These are phyloP conservation scores for Cheiracanthium punctorium DNA, from an alignment of 2,888 invertebrate species.

Conservation along the genomic window DNA sequence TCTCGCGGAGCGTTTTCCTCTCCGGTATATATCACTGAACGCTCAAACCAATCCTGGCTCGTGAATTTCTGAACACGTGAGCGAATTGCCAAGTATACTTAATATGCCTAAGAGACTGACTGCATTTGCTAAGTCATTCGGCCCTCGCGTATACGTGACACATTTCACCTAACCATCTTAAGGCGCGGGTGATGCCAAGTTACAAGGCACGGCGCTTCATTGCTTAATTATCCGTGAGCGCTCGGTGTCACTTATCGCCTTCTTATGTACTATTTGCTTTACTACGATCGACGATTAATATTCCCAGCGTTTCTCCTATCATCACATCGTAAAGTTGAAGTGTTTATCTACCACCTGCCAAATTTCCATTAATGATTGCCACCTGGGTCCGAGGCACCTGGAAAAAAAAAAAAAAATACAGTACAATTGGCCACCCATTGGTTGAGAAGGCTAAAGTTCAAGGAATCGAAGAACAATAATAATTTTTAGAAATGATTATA, in stretches of 20 bases:
- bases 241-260: neutral
- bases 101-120: too few relatives aligned
- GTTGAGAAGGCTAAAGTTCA: neutral
- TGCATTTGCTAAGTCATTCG: neutral
- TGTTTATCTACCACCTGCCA: constrained; percentile 28
- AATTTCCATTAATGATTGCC: constrained; percentile 2
- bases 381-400: constrained; percentile 15
- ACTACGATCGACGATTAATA: constrained; percentile 12
- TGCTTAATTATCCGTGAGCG: neutral
- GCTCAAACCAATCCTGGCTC: too few relatives aligned
- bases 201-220: neutral
- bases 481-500: too few relatives aligned
- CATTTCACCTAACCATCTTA: neutral
- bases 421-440: constrained; percentile 5
- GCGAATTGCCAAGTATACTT: too few relatives aligned
- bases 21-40: too few relatives aligned
- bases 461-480: neutral
- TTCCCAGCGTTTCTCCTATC: constrained; percentile 6
- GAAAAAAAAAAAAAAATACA: neutral
- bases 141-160: neutral
- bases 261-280: neutral
- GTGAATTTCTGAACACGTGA: too few relatives aligned
- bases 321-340: constrained; percentile 12
- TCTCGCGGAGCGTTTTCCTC: too few relatives aligned
- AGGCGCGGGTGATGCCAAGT: neutral